phyloP scores from a whole-genome alignment of 2,888 invertebrate genomes.

The Himalopsyche tibetana region DNA sequence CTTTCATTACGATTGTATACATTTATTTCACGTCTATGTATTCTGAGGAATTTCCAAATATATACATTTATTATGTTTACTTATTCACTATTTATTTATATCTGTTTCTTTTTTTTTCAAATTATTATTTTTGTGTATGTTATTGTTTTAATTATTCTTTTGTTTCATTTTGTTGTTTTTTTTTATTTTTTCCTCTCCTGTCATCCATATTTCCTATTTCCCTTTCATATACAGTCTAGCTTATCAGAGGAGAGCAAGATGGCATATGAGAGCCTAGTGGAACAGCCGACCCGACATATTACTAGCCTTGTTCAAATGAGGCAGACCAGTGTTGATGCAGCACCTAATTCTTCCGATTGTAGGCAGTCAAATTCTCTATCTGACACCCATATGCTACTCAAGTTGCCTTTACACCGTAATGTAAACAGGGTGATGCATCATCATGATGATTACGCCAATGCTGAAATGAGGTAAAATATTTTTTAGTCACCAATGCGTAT shows the following conservation, averaged over 20 bases:
- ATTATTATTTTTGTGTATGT: conserved; percentile 35
- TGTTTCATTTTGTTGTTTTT: conserved; percentile 41
- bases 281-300: conserved; percentile 77
- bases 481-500: too few species aligned
- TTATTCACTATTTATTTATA: not conserved
- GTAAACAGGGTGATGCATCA: not conserved
- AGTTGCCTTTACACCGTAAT: not conserved
- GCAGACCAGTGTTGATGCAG: conserved; percentile 63
- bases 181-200: conserved; percentile 25
- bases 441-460: conserved; percentile 28
- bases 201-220: conserved; percentile 66
- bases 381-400: not conserved
- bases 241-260: conserved; percentile 93
- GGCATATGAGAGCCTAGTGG: conserved; percentile 95
- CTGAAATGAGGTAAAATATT: conserved; percentile 23
- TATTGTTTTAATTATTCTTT: conserved; percentile 38
- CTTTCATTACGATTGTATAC: not conserved
- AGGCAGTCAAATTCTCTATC: conserved; percentile 49
- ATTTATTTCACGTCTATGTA: not conserved
- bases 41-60: not conserved
- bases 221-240: conserved; percentile 80
- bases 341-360: not conserved
- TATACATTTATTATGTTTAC: not conserved
- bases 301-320: conserved; percentile 67
- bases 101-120: not conserved